These are phyloP conservation scores for Lamellibrachia luymesi DNA, from an alignment of 1,140 invertebrate genomes.

Conservation along the genomic window DNA sequence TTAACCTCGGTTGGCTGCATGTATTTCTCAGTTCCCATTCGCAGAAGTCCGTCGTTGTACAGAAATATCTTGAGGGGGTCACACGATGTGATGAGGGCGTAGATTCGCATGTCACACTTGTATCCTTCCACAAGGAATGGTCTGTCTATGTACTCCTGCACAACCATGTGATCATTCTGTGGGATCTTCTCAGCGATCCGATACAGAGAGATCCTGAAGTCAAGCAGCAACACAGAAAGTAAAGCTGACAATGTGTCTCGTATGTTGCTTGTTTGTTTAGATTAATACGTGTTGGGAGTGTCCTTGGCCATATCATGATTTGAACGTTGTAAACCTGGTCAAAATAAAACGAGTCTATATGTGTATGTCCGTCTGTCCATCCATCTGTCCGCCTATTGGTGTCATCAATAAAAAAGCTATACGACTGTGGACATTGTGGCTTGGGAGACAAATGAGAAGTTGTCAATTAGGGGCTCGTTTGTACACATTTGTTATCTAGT, in stretches of 20 bases:
- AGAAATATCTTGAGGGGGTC: conserved; percentile 56
- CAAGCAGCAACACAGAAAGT: background rate
- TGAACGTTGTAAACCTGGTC: too few species aligned
- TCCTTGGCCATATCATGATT: too few species aligned
- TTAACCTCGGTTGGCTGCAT: conserved; percentile 49
- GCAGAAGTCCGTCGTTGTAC: conserved; percentile 55
- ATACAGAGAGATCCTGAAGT: conserved; percentile 47
- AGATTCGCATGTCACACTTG: conserved; percentile 57
- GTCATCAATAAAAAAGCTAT: background rate
- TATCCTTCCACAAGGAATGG: conserved; percentile 55
- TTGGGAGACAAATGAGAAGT: background rate
- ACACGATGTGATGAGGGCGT: conserved; percentile 56
- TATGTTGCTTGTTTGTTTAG: too few species aligned
- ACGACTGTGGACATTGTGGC: background rate
- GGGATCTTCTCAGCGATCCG: conserved; percentile 53
- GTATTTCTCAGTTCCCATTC: conserved; percentile 57
- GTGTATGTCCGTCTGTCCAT: too few species aligned
- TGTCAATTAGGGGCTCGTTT: background rate
- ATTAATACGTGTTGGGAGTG: too few species aligned
- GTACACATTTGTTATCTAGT: background rate
- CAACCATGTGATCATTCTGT: conserved; percentile 48
- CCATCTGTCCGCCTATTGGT: background rate
- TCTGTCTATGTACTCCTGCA: conserved; percentile 57
- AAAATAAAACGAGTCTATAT: too few species aligned
- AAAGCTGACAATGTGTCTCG: too few species aligned